Base-by-base conservation (phyloP, 1,140 invertebrate genomes). In the Rhynchophorus ferrugineus region DNA sequence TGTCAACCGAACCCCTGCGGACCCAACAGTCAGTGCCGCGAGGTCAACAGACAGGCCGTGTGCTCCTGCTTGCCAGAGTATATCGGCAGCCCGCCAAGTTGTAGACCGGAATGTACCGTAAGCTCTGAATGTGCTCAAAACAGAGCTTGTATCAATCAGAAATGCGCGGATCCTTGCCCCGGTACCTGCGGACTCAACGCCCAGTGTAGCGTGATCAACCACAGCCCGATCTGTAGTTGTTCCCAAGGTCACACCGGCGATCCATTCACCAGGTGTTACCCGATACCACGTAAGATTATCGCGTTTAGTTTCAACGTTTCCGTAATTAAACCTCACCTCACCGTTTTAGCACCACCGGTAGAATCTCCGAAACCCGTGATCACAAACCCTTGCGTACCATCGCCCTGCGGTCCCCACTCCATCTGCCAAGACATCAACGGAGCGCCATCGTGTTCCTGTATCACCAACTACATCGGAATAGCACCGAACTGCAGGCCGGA, bases 391-490 rank as follows among this genome's bases (percentile, higher is more conserved):
- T 90, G 87, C 59, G 59, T 82, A 36, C 83, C 84, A 13, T 86
- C 84, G 47, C 87, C 86, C 1, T 92, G 89, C 69, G 89, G 89
- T 2, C 78, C 85, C 0, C 87, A 91, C 66, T 79, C 87, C 5
- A 76, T 83, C 29, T 92, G 89, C 61, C 75, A 79, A 3, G 79
- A 82, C 48, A 69, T 69, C 19, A 64, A 72, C 43, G 76, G 76
- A n/a, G 68, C 73, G 6, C 75, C 78, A 1, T 75, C 77, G 21
- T 88, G 86, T 64, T 75, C 77, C 45, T 88, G 86, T 64, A 70
- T 78, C 51, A 71, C 75, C 1, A 76, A 77, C 41, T 85, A 78
- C 59, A 75, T 81, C 37, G 85, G 85, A 36, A 71, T 71, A 14
- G 82, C 84, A 16, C 83, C 83, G 20, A 78, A 80, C 60, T 88